Conservation (phyloP, 1,140 invertebrate species). For the Conus ventricosus region DNA sequence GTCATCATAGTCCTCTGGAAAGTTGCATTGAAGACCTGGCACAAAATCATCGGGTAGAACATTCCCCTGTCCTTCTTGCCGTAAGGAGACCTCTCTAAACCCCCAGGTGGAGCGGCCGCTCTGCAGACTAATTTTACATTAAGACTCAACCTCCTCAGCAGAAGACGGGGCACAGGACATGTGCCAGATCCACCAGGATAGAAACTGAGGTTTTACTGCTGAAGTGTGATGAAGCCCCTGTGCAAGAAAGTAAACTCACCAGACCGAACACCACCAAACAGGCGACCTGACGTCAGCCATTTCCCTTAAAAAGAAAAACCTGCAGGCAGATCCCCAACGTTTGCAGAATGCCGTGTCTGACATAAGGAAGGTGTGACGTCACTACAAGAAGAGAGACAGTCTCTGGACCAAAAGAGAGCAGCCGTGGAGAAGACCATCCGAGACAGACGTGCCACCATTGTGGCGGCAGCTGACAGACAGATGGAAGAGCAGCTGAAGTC, state of each 20-base stretch:
- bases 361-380: neutral
- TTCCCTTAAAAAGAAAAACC: no score
- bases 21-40: neutral
- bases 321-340: neutral
- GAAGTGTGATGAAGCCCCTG: no score
- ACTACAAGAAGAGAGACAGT: neutral
- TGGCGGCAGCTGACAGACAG: neutral
- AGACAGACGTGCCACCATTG: no score
- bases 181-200: no score
- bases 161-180: no score
- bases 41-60: neutral
- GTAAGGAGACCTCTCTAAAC: no score
- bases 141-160: no score
- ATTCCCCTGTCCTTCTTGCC: neutral
- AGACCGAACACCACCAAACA: neutral
- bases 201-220: no score
- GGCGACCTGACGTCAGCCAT: neutral
- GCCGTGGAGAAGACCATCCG: no score
- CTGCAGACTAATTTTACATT: slow-evolving; percentile 9
- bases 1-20: neutral
- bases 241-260: neutral
- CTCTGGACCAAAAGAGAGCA: no score
- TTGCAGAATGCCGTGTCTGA: neutral
- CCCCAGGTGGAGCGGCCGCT: neutral
- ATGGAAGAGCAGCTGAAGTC: neutral